phyloP scores from a whole-genome alignment of 2,797 vertebrate genomes.

The Cynodonichthys magdalenae region DNA sequence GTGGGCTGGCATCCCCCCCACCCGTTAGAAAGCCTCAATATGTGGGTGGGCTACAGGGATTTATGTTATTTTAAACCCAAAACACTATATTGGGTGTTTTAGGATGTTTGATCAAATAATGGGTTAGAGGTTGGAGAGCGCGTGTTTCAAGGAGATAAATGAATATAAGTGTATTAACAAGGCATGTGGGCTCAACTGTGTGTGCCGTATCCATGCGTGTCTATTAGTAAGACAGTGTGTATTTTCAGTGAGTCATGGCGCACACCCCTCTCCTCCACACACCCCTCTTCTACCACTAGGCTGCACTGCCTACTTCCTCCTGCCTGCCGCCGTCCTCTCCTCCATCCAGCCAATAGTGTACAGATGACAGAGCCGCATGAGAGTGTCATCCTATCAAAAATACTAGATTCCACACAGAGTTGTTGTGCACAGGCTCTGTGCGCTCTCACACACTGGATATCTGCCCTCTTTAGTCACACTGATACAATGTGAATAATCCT shows the following conservation, averaged over 20 bases:
- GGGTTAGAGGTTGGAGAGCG: slow-evolving; percentile 62
- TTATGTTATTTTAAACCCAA: slow-evolving; percentile 69
- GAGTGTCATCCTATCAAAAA: slow-evolving; percentile 61
- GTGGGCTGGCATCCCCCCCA: slow-evolving; percentile 32
- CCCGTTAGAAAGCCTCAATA: slow-evolving; percentile 43
- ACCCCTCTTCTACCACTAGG: slow-evolving; percentile 77
- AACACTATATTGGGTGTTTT: slow-evolving; percentile 45
- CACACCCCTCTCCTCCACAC: slow-evolving; percentile 44
- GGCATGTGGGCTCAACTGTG: slow-evolving; percentile 30
- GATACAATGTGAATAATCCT: slow-evolving; percentile 72
- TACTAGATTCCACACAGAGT: slow-evolving; percentile 52
- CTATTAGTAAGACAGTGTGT: slow-evolving; percentile 29
- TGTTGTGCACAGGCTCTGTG: slow-evolving; percentile 30
- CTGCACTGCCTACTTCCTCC: slow-evolving; percentile 77
- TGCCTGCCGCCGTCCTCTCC: slow-evolving; percentile 38
- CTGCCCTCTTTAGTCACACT: slow-evolving; percentile 55
- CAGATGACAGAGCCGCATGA: slow-evolving; percentile 51
- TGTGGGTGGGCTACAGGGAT: slow-evolving; percentile 57
- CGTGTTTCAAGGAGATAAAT: slow-evolving; percentile 70
- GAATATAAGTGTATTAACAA: slow-evolving; percentile 39
- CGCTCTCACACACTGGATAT: slow-evolving; percentile 49
- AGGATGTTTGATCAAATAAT: slow-evolving; percentile 55
- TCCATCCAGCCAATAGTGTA: slow-evolving; percentile 59
- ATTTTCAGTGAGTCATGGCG: slow-evolving; percentile 31
- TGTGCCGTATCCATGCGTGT: slow-evolving; percentile 27